phyloP scores from a whole-genome alignment of 1,140 invertebrate species.

The Drosophila oshimai region DNA sequence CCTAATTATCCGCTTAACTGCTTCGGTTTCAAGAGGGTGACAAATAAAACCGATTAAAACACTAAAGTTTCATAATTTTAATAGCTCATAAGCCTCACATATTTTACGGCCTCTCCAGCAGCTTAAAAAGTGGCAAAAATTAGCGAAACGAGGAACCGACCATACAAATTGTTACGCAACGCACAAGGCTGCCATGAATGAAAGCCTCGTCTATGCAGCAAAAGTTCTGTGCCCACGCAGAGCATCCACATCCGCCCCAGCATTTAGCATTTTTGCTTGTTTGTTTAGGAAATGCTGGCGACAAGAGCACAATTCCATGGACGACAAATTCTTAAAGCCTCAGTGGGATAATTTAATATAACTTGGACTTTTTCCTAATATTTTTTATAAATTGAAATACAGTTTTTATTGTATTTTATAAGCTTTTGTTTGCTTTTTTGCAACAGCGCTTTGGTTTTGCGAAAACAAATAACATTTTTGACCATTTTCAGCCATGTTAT shows the following conservation, averaged over 20 bases:
- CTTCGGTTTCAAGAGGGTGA: not conserved
- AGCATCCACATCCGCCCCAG: conserved; percentile 1
- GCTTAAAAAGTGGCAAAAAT: not conserved
- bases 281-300: conserved; percentile 24
- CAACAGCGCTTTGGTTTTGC: not conserved
- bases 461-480: conserved; percentile 4
- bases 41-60: not conserved
- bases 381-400: not conserved
- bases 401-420: not conserved
- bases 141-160: not conserved
- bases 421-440: conserved; percentile 6
- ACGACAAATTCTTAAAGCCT: conserved; percentile 4
- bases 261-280: conserved; percentile 3
- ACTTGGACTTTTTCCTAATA: not conserved
- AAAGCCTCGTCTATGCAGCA: not conserved
- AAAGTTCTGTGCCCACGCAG: not conserved
- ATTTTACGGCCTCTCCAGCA: not conserved
- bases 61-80: not conserved
- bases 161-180: conserved; percentile 19
- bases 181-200: conserved; percentile 2
- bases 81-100: not conserved
- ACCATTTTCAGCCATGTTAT: not conserved
- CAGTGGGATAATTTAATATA: not conserved
- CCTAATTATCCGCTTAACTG: not conserved
- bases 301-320: conserved; percentile 2